Evolutionary conservation across 2,797 vertebrate genomes (phyloP), one percentile per base, ranked within the genome.

Genomic region (Molossus molossus): DNA sequence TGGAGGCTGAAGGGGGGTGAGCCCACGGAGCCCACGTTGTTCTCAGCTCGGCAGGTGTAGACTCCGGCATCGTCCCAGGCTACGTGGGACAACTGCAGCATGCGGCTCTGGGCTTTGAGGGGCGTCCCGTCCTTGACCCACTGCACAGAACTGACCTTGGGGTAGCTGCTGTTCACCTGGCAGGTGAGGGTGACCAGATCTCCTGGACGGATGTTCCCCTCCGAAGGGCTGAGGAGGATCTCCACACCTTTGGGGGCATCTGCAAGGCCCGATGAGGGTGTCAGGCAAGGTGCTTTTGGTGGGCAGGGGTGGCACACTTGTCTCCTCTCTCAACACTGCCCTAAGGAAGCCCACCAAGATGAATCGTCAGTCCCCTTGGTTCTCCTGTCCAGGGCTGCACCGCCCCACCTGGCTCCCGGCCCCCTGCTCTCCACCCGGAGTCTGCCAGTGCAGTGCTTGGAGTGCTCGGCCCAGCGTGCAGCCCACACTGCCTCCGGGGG

Each of bases 101-200:
- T 13, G 12, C 0, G 40, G 18, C 96, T 13, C 0, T 0, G 17
- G 60, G 77, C 82, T 40, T 45, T 0, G 18, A 97, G 0, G 0
- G 4, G 60, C 0, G 0, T n/a, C 27, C 98, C 97, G 0, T 98
- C 98, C 97, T 98, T 98, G 97, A 95, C 69, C 98, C 98, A 99
- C 87, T 0, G 91, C 95, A 97, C 94, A 0, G 45, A 58, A 0
- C 50, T 93, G 69, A 98, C 6, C 0, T 50, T 33, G 0, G 98
- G 98, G 91, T 98, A 91, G 94, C 98, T 98, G 98, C 98, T 98
- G 94, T 95, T 97, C 4, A 98, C 98, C 0, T 9, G 14, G 13
- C 98, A 99, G 37, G 84, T 96, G 90, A 99, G 91, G 0, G 96
- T 96, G 2, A 97, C 98, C 0, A 75, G 37, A 12, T 98, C 96